Percentiles rank a stretch among this genome's conserved stretches.
These are phyloP conservation scores for Chymomyza costata DNA, from an alignment of 1,140 invertebrate genomes.

Conservation along the genomic window DNA sequence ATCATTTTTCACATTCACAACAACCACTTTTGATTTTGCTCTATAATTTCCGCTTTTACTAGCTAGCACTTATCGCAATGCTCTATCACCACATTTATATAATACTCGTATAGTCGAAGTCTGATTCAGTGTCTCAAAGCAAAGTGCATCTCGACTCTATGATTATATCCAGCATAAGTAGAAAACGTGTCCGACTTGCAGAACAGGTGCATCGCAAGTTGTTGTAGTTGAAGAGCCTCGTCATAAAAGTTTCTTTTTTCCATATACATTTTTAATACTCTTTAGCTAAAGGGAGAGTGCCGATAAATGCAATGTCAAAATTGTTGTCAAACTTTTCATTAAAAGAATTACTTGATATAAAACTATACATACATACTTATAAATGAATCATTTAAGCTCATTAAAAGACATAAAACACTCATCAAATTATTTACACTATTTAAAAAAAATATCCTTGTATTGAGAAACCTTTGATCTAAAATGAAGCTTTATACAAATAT, in stretches of 20 bases:
- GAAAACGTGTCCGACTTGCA: constrained; percentile 54
- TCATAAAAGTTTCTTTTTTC: constrained; percentile 45
- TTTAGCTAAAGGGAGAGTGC: no score
- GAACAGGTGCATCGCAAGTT: constrained; percentile 53
- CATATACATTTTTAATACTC: constrained; percentile 28
- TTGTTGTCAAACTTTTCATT: no score
- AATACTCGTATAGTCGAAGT: constrained; percentile 58
- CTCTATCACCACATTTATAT: constrained; percentile 50
- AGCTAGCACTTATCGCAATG: background rate
- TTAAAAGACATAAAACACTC: no score
- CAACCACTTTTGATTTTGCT: constrained; percentile 36
- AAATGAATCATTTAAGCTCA: no score
- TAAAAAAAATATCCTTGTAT: no score
- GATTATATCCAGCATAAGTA: constrained; percentile 40
- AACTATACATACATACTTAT: no score
- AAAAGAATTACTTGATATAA: no score
- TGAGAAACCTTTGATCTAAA: no score
- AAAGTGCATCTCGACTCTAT: constrained; percentile 10
- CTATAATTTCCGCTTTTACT: constrained; percentile 53
- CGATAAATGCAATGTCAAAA: no score
- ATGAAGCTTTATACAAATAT: no score
- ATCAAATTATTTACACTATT: no score
- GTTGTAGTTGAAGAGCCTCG: constrained; percentile 44
- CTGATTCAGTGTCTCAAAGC: constrained; percentile 10
- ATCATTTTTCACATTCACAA: constrained; percentile 36